These are phyloP conservation scores for Phalacrocorax aristotelis DNA, from an alignment of 2,113 vertebrate genomes.

Conservation along the genomic window DNA sequence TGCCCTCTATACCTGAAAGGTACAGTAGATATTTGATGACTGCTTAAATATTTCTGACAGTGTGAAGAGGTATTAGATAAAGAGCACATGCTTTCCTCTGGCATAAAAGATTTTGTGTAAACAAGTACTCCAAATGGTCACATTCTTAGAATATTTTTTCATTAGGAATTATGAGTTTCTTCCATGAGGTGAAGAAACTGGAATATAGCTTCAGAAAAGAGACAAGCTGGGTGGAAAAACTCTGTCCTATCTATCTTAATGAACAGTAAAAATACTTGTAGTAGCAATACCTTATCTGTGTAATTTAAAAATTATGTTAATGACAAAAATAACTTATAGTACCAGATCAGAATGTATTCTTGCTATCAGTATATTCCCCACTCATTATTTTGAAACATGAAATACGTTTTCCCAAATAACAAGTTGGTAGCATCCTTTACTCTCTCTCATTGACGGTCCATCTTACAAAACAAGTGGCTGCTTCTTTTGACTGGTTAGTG, in stretches of 20 bases:
- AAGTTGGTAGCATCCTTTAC: not conserved
- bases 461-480: not conserved
- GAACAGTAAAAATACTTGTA: not conserved
- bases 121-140: not conserved
- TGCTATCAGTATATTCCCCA: not conserved
- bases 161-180: not conserved
- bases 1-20: conserved; percentile 34
- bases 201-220: not conserved
- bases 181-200: not conserved
- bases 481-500: not conserved
- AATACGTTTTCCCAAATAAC: not conserved
- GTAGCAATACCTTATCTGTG: not conserved
- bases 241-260: not conserved
- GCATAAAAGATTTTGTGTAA: conserved; percentile 25
- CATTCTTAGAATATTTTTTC: not conserved
- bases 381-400: not conserved
- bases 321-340: not conserved
- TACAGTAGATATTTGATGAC: conserved; percentile 22
- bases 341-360: not conserved
- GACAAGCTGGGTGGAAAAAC: not conserved
- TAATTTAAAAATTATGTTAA: not conserved
- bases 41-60: conserved; percentile 54
- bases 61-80: not conserved
- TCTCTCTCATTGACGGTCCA: not conserved
- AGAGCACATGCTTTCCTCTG: conserved; percentile 49